Evolutionary conservation across 2,888 invertebrate genomes (phyloP), one percentile per base, ranked within the genome.

Genomic region (Clivina fossor): DNA sequence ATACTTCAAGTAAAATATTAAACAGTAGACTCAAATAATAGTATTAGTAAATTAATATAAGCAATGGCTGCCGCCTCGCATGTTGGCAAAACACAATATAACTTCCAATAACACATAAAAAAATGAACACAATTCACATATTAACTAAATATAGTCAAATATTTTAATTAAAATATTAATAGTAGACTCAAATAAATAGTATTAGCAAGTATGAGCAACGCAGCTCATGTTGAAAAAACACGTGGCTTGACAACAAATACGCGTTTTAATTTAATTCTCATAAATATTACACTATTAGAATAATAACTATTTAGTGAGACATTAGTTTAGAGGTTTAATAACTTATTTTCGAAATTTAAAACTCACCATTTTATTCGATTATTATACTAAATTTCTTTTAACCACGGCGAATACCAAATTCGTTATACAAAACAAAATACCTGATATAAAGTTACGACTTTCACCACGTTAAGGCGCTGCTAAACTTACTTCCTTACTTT

Each of bases 341-440:
- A 19, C 20, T 13, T 8, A 11, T 28, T 30, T 37, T 48, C 38
- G 32, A 19, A 13, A 26, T 37, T 47, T 15, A 57, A 26, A 46
- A 66, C 69, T 69, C 63, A 72, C 71, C 71, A 71, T 72, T 67
- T 65, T 69, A 46, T 57, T 59, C 56, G 54, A 49, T 59, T 63
- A 60, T 62, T 60, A 64, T 63, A 65, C 59, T 61, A 62, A 60
- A 53, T 58, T 61, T 62, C 62, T 60, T 60, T 58, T 62, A 58
- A 58, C 58, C 56, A 64, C 68, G 35, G 68, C 70, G 70, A 69
- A 69, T 68, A 58, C 63, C 57, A 65, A 60, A 70, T 72, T 69
- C 71, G 71, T 72, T 72, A 72, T 72, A 60, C 55, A 70, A 72
- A 71, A 71, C 71, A 69, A 72, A 69, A 66, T 63, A 16, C 30